These are phyloP conservation scores for Percina caprodes DNA, from an alignment of 2,113 vertebrate genomes.

Conservation along the genomic window DNA sequence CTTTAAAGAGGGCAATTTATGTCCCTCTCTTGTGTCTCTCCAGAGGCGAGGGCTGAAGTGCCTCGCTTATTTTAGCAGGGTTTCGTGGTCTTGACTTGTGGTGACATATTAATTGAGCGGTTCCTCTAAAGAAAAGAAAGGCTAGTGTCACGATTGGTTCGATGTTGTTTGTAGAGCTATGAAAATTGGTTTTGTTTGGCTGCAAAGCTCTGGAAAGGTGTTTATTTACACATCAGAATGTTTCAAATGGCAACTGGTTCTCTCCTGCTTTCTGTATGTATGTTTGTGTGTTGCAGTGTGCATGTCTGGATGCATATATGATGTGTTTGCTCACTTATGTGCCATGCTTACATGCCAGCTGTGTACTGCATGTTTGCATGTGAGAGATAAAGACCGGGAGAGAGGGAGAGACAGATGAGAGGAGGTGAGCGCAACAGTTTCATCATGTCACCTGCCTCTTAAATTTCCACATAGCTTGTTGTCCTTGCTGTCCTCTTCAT, in stretches of 20 bases:
- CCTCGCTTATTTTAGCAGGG: conserved; percentile 74
- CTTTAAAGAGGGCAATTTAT: conserved; percentile 76
- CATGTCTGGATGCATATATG: conserved; percentile 24
- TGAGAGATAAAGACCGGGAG: conserved; percentile 29
- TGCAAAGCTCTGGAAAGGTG: conserved; percentile 33
- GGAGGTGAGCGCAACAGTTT: conserved; percentile 22
- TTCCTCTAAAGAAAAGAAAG: conserved; percentile 71
- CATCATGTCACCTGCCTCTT: conserved; percentile 63
- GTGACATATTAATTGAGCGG: conserved; percentile 81
- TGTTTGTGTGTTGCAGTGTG: conserved; percentile 27
- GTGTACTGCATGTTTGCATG: conserved; percentile 29
- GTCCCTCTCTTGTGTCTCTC: conserved; percentile 63
- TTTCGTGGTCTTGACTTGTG: conserved; percentile 74
- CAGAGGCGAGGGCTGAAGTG: conserved; percentile 69
- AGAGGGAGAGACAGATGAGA: conserved; percentile 21
- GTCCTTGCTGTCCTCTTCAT: conserved; percentile 82
- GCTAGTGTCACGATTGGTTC: conserved; percentile 52
- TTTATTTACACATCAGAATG: conserved; percentile 73
- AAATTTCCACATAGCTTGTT: conserved; percentile 78
- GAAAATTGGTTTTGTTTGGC: conserved; percentile 78
- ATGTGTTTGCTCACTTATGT: conserved; percentile 47
- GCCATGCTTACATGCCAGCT: conserved; percentile 19
- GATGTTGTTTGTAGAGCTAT: conserved; percentile 68
- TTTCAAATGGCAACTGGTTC: conserved; percentile 55
- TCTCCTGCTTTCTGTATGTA: not conserved